phyloP scores from a whole-genome alignment of 2,797 vertebrate genomes.

The Orientallactaga sibirica region DNA sequence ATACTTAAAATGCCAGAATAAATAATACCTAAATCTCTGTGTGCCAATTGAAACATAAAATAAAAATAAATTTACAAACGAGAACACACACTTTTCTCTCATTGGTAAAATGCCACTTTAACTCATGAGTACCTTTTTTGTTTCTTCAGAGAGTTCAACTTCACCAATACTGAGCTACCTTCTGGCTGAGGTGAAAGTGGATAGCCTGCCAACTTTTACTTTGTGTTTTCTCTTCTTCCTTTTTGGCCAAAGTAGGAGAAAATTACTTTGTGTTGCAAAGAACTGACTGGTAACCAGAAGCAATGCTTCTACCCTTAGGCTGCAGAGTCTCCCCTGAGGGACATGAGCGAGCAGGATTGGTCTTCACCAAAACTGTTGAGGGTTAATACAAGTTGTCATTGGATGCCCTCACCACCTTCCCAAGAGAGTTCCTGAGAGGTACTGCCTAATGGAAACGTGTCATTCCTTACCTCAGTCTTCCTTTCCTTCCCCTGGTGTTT shows the following conservation, averaged over 20 bases:
- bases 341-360: not conserved
- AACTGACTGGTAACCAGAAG: constrained; percentile 14
- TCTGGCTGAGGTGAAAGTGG: not conserved
- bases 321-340: not conserved
- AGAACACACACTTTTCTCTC: too few species aligned
- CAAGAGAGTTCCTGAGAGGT: constrained; percentile 14
- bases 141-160: constrained; percentile 23
- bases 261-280: constrained; percentile 24
- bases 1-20: too few species aligned
- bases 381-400: constrained; percentile 48
- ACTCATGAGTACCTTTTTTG: not conserved
- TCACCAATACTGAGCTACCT: constrained; percentile 11
- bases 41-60: too few species aligned
- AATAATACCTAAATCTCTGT: too few species aligned
- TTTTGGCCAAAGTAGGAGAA: constrained; percentile 40
- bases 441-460: not conserved
- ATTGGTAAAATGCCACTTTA: too few species aligned
- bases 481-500: not conserved
- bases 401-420: not conserved
- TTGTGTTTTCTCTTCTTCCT: constrained; percentile 44
- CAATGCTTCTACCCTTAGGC: not conserved
- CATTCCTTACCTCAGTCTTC: not conserved
- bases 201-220: not conserved
- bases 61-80: too few species aligned
- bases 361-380: not conserved